These are phyloP conservation scores for Protonemura montana DNA, from an alignment of 2,888 invertebrate species.

Conservation along the genomic window DNA sequence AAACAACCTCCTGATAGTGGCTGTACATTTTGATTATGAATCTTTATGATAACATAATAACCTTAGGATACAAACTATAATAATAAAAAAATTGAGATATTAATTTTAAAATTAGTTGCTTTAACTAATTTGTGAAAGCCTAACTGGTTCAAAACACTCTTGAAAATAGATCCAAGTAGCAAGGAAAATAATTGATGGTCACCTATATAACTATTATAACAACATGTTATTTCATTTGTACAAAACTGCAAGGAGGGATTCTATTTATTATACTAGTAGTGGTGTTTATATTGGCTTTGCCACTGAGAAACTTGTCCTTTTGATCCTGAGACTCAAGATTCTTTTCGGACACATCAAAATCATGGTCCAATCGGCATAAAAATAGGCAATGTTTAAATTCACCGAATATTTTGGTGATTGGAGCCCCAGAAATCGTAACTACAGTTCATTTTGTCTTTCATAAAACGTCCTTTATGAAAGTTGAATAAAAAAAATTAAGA, in stretches of 20 bases:
- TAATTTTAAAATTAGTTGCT: constrained; percentile 34
- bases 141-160: constrained; percentile 25
- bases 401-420: neutral
- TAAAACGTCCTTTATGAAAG: neutral
- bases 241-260: constrained; percentile 37
- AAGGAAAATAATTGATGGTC: constrained; percentile 28
- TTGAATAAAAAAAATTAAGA: constrained; percentile 1
- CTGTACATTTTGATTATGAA: constrained; percentile 39
- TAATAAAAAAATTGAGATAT: constrained; percentile 39
- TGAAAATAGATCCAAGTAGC: constrained; percentile 7
- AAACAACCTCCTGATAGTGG: neutral
- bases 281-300: constrained; percentile 16
- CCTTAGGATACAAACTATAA: constrained; percentile 40
- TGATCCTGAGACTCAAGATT: constrained; percentile 44
- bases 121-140: neutral
- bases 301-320: constrained; percentile 32
- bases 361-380: constrained; percentile 14
- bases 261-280: constrained; percentile 39
- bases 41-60: constrained; percentile 37
- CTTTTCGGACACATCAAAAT: constrained; percentile 36
- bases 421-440: neutral
- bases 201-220: constrained; percentile 16
- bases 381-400: neutral
- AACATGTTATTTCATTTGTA: constrained; percentile 13
- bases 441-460: constrained; percentile 8